Percentiles rank a stretch among this genome's conserved stretches.
Conservation (phyloP, 2,888 invertebrate genomes). For the Drosophila tanythrix region DNA sequence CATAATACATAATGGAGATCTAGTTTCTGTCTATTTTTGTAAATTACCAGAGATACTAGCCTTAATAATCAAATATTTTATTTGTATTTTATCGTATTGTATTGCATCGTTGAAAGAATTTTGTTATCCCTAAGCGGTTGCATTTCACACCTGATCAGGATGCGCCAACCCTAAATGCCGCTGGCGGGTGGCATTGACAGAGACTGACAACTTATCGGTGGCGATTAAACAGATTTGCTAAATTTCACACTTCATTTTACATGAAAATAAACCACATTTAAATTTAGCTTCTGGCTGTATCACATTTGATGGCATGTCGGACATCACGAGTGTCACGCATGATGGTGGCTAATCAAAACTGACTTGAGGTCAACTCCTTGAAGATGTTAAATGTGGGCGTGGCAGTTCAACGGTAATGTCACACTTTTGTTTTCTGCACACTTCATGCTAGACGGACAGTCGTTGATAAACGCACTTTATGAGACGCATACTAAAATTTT, state of each 20-base stretch:
- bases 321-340: slow-evolving; percentile 24
- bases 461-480: slow-evolving; percentile 81
- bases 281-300: slow-evolving; percentile 34
- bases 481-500: slow-evolving; percentile 83
- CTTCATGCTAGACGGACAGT: slow-evolving; percentile 37
- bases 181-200: slow-evolving; percentile 46
- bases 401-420: slow-evolving; percentile 45
- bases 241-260: slow-evolving; percentile 80
- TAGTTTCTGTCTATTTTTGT: too few relatives aligned
- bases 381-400: slow-evolving; percentile 33
- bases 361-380: slow-evolving; percentile 19
- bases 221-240: slow-evolving; percentile 79
- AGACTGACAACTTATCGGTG: slow-evolving; percentile 55
- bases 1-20: not conserved
- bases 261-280: slow-evolving; percentile 66
- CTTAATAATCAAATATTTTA: not conserved
- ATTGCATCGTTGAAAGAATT: not conserved
- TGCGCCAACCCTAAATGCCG: slow-evolving; percentile 22
- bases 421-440: slow-evolving; percentile 79
- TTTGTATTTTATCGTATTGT: not conserved
- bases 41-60: not conserved
- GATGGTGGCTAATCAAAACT: not conserved
- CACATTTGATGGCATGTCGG: slow-evolving; percentile 18
- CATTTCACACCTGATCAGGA: slow-evolving; percentile 56
- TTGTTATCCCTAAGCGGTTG: slow-evolving; percentile 1